Percentiles rank a stretch among this genome's conserved stretches.
These are phyloP conservation scores for Danio albolineatus DNA, from an alignment of 2,797 vertebrate species.

Conservation along the genomic window DNA sequence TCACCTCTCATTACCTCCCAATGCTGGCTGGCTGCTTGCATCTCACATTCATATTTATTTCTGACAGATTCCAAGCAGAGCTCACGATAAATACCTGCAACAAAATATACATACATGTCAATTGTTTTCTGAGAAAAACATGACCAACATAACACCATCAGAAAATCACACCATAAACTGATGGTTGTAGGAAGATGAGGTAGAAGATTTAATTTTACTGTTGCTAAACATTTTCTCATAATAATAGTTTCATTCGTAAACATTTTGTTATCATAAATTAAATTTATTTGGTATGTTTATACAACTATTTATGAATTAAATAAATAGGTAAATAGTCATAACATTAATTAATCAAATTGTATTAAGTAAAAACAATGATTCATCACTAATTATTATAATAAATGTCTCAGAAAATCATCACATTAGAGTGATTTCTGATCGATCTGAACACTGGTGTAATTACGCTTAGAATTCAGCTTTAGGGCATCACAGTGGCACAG, in stretches of 20 bases:
- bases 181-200: not conserved
- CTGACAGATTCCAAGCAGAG: conserved; percentile 96
- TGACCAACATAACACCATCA: no score
- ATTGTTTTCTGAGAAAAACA: no score
- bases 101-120: no score
- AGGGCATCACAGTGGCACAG: no score
- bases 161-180: not conserved
- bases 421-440: not conserved
- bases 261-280: no score
- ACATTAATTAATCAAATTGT: no score
- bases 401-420: not conserved
- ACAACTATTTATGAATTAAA: no score
- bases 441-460: not conserved
- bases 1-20: conserved; percentile 87
- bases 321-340: no score
- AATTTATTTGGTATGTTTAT: no score
- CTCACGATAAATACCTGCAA: conserved; percentile 84
- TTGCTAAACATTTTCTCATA: no score
- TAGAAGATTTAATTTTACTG: not conserved
- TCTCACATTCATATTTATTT: conserved; percentile 98
- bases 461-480: not conserved
- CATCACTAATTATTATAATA: not conserved
- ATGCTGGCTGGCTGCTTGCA: conserved; percentile 96
- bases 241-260: no score
- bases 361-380: no score